These are phyloP conservation scores for Gambusia affinis DNA, from an alignment of 2,113 vertebrate genomes.

Conservation along the genomic window DNA sequence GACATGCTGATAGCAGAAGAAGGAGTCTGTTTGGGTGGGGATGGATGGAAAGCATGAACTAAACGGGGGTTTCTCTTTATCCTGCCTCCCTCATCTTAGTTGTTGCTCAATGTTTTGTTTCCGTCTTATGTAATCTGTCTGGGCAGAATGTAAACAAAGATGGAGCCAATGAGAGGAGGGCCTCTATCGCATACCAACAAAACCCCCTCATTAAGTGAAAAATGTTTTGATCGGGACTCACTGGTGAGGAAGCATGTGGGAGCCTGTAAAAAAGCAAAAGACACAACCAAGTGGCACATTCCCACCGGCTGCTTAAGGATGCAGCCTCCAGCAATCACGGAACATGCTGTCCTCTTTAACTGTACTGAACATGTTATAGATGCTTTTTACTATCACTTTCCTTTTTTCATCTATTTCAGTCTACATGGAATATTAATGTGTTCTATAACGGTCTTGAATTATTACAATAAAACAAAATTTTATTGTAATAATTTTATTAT, in stretches of 20 bases:
- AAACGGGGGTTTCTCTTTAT: slow-evolving; percentile 30
- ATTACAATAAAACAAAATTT: neutral
- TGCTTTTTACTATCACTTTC: neutral
- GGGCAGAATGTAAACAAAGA: slow-evolving; percentile 60
- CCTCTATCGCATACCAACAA: slow-evolving; percentile 22
- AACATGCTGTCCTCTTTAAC: neutral
- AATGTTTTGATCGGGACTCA: slow-evolving; percentile 40
- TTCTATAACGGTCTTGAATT: neutral
- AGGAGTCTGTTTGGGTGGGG: slow-evolving; percentile 16
- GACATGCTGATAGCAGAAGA: slow-evolving; percentile 48
- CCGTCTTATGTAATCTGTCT: slow-evolving; percentile 69
- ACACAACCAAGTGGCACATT: neutral
- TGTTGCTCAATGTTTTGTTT: slow-evolving; percentile 56
- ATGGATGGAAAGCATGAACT: slow-evolving; percentile 24
- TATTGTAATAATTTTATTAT: too few species aligned
- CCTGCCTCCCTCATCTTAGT: slow-evolving; percentile 41
- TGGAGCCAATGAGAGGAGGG: slow-evolving; percentile 17
- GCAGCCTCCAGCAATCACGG: neutral
- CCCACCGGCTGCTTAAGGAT: slow-evolving; percentile 21
- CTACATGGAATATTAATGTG: neutral
- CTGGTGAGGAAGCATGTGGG: neutral
- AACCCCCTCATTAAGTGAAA: slow-evolving; percentile 41
- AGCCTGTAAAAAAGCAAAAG: slow-evolving; percentile 3
- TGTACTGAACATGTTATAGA: neutral
- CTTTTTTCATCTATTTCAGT: neutral